Conservation (phyloP, 2,888 invertebrate genomes). For the Nudaria mundana region DNA sequence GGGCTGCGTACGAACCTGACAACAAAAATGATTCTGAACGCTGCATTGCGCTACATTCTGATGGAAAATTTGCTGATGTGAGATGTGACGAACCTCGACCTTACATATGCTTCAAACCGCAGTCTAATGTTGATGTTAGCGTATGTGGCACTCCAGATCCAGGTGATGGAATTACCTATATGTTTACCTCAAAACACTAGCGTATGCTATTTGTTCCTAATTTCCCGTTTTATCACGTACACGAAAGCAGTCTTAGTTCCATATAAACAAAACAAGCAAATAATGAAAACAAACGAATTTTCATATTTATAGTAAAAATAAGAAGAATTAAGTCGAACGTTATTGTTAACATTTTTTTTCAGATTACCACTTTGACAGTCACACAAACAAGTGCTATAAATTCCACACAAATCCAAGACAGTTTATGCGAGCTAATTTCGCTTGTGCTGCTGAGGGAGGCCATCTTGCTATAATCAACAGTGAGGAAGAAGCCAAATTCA, state of each 20-base stretch:
- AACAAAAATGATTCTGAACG: constrained; percentile 3
- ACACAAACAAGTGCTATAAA: constrained; percentile 51
- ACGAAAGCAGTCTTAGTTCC: too few species aligned
- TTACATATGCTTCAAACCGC: constrained; percentile 3
- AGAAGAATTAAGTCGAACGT: too few species aligned
- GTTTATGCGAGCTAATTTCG: constrained; percentile 45
- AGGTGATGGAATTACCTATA: not conserved
- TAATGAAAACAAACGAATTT: too few species aligned
- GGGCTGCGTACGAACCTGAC: constrained; percentile 5
- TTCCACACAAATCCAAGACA: constrained; percentile 40
- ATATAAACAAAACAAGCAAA: too few species aligned
- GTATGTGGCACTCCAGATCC: constrained; percentile 9
- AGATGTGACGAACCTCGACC: constrained; percentile 2
- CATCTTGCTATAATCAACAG: constrained; percentile 49
- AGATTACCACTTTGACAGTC: constrained; percentile 38
- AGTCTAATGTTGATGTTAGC: not conserved
- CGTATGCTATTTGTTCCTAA: too few species aligned
- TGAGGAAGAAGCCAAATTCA: constrained; percentile 29
- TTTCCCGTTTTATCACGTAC: too few species aligned
- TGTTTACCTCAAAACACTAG: too few species aligned
- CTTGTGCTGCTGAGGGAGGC: constrained; percentile 46
- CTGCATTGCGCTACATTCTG: not conserved
- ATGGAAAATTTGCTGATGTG: constrained; percentile 1
- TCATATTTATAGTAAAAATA: too few species aligned
- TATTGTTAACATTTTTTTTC: not conserved